Percentiles rank a stretch among this genome's conserved stretches.
phyloP scores from a whole-genome alignment of 2,888 invertebrate species.

The Tinea pellionella region DNA sequence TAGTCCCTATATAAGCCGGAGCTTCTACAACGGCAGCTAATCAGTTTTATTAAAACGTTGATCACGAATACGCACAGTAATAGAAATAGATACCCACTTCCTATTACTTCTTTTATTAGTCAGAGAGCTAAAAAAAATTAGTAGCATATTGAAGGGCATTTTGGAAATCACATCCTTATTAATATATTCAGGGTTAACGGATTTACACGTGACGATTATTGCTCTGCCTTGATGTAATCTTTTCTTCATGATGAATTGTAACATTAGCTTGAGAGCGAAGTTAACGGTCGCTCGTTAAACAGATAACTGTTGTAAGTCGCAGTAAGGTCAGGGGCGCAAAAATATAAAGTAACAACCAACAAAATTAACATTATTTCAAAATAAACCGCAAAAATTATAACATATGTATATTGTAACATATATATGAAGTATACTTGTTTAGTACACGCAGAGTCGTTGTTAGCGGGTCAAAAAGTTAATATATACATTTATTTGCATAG shows the following conservation, averaged over 20 bases:
- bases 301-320: conserved; percentile 34
- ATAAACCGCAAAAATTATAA: not conserved
- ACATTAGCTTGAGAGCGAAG: conserved; percentile 18
- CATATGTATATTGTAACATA: not conserved
- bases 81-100: not conserved
- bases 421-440: not conserved
- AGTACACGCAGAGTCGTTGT: not conserved
- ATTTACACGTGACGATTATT: not conserved
- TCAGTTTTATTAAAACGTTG: not conserved
- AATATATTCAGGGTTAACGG: not conserved
- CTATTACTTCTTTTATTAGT: conserved; percentile 1
- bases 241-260: not conserved
- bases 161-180: not conserved
- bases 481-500: not conserved
- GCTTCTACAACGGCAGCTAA: not conserved
- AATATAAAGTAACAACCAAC: not conserved
- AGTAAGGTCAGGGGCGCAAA: conserved; percentile 39
- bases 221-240: not conserved
- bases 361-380: not conserved
- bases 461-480: not conserved
- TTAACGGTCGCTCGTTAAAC: conserved; percentile 31
- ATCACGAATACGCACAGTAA: not conserved
- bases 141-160: not conserved
- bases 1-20: not conserved
- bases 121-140: not conserved